A percentile compares a stretch with the other conserved stretches of the same genome.
Evolutionary conservation across 2,113 vertebrate species (phyloP).

Genomic region (Zonotrichia leucophrys): DNA sequence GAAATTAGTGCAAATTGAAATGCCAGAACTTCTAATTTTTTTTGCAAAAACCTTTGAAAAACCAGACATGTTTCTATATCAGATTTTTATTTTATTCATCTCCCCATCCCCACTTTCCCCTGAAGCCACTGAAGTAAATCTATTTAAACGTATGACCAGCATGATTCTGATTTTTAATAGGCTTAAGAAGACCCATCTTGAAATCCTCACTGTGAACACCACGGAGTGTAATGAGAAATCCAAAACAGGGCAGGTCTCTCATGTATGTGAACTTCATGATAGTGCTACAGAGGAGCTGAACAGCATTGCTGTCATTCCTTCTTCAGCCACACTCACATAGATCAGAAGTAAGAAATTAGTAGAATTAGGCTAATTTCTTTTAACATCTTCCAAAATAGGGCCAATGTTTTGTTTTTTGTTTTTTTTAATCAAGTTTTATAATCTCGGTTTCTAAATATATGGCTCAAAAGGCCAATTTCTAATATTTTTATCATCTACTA

Average conservation of each 20-base stretch:
- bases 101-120: neutral
- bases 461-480: neutral
- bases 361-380: neutral
- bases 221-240: neutral
- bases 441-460: neutral
- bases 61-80: neutral
- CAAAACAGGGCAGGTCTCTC: neutral
- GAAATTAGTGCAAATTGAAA: conserved; percentile 63
- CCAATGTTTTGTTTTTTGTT: neutral
- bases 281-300: neutral
- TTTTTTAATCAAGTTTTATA: neutral
- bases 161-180: conserved; percentile 25
- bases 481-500: neutral
- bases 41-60: conserved; percentile 40
- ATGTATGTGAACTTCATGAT: neutral
- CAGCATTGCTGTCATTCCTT: neutral
- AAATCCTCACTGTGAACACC: conserved; percentile 11
- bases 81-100: conserved; percentile 28
- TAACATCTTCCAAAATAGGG: neutral
- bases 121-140: conserved; percentile 24
- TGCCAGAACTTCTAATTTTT: conserved; percentile 18
- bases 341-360: neutral
- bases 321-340: neutral
- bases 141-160: conserved; percentile 15
- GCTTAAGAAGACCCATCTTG: conserved; percentile 28